A percentile compares a stretch with the other conserved stretches of the same genome.
Evolutionary conservation across 2,113 vertebrate species (phyloP).

Genomic region (Grammomys surdaster): DNA sequence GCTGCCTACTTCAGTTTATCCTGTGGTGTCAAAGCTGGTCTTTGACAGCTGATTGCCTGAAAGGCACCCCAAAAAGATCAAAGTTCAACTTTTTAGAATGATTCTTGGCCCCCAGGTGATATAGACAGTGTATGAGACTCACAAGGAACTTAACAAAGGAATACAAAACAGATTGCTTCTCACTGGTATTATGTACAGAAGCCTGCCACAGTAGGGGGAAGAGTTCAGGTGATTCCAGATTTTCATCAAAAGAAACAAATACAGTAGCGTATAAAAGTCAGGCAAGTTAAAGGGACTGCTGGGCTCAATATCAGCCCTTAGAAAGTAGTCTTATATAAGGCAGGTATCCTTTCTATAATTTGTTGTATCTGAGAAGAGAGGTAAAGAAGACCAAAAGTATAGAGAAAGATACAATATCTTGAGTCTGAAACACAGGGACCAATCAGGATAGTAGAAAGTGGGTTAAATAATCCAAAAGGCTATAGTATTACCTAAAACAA

Average conservation of each 20-base stretch:
- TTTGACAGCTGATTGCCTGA: background rate
- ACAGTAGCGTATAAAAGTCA: background rate
- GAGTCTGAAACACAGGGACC: background rate
- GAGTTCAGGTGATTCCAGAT: background rate
- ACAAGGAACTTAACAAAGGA: background rate
- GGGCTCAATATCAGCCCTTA: background rate
- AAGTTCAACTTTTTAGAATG: background rate
- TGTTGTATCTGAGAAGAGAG: background rate
- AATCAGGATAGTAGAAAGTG: background rate
- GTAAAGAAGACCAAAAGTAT: no score
- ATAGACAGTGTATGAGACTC: background rate
- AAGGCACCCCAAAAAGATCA: background rate
- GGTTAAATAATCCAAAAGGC: background rate
- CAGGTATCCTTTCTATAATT: background rate
- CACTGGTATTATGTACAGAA: background rate
- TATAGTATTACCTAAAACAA: background rate
- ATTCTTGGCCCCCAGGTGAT: background rate
- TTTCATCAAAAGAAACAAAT: background rate
- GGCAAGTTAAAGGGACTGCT: background rate
- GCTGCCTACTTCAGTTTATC: no score
- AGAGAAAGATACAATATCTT: background rate
- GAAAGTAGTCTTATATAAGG: background rate
- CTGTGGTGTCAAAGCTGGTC: no score
- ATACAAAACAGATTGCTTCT: background rate
- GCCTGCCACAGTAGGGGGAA: background rate